phyloP scores from a whole-genome alignment of 2,797 vertebrate genomes.

The Limosa lapponica region DNA sequence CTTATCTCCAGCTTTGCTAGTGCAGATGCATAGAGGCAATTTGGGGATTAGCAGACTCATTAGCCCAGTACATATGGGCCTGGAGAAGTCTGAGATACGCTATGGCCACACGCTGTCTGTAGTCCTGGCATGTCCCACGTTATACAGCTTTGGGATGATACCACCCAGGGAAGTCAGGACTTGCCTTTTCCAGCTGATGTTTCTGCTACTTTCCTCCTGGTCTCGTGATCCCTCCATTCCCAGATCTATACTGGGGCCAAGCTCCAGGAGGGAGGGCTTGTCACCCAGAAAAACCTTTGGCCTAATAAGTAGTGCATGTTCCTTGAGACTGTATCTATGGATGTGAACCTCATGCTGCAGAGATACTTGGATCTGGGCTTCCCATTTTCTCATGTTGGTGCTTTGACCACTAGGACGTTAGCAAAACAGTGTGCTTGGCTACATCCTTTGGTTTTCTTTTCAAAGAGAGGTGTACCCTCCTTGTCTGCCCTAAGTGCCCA shows the following conservation, averaged over 20 bases:
- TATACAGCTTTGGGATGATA: background rate
- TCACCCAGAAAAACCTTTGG: background rate
- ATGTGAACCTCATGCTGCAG: background rate
- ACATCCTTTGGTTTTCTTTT: background rate
- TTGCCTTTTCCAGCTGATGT: background rate
- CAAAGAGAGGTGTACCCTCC: background rate
- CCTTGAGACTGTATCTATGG: background rate
- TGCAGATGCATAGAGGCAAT: background rate
- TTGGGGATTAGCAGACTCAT: background rate
- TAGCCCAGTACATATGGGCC: background rate
- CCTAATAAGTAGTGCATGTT: background rate
- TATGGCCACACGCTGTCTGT: fast-evolving
- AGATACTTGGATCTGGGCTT: background rate
- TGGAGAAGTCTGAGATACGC: background rate
- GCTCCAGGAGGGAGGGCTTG: background rate
- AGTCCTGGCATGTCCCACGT: background rate
- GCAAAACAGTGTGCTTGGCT: background rate
- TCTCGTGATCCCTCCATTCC: background rate
- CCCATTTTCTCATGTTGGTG: background rate
- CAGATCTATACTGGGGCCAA: background rate
- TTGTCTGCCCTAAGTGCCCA: background rate
- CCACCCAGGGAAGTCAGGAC: background rate
- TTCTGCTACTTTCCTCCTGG: background rate
- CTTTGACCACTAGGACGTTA: background rate
- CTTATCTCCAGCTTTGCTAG: background rate